Evolutionary conservation across 2,888 invertebrate species (phyloP).

Genomic region (Drosophila pullipes): DNA sequence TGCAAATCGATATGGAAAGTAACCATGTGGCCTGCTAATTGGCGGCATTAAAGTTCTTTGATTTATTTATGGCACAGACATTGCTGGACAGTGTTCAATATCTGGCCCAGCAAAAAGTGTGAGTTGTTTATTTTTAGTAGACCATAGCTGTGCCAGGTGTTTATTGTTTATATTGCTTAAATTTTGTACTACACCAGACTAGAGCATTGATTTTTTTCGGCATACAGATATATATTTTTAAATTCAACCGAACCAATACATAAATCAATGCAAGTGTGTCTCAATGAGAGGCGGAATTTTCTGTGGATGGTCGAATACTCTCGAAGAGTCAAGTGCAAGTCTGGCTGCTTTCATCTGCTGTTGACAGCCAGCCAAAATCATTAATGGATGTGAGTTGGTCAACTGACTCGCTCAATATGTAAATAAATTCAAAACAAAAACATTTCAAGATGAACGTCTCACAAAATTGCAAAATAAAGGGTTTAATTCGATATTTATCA

Average conservation of each 20-base stretch:
- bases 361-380: conserved; percentile 47
- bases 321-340: conserved; percentile 45
- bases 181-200: conserved; percentile 13
- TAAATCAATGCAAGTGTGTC: conserved; percentile 23
- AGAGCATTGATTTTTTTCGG: conserved; percentile 38
- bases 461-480: too few relatives aligned
- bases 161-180: conserved; percentile 36
- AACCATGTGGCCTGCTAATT: conserved; percentile 43
- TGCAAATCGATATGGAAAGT: conserved; percentile 54
- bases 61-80: conserved; percentile 53
- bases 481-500: not conserved
- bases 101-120: conserved; percentile 1
- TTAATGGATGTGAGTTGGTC: conserved; percentile 45
- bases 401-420: conserved; percentile 30
- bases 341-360: conserved; percentile 33
- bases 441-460: not conserved
- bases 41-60: conserved; percentile 48
- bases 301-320: conserved; percentile 26
- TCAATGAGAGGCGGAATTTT: conserved; percentile 4
- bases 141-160: conserved; percentile 28
- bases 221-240: conserved; percentile 8
- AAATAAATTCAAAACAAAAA: conserved; percentile 11
- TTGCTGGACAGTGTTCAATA: conserved; percentile 39
- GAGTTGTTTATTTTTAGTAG: conserved; percentile 48
- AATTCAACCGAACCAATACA: not conserved